Base-by-base conservation (phyloP, 2,888 invertebrate species). In the Drosophila meridionalis region DNA sequence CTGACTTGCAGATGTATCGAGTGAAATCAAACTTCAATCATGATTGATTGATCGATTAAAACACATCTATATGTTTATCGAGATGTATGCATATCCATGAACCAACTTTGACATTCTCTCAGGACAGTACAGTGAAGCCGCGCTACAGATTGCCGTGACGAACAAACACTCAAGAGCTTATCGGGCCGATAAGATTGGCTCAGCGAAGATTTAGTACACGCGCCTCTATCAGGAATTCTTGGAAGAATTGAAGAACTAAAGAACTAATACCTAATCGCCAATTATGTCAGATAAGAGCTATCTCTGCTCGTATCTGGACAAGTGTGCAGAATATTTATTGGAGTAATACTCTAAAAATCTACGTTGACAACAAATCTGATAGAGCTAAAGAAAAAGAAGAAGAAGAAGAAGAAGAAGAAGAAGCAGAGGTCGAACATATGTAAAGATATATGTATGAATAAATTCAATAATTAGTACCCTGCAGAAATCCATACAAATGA, bases 101-200 rank as follows among this genome's bases (percentile, higher is more conserved):
- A 50, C 28, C 50, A 60, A 45, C 34, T 55, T 63, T 43, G 55
- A 64, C 59, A 52, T 34, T 57, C 8, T n/a, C 32, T 50, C 20
- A 26, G 0, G 1, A 12, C 38, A 28, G 62, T 58, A 61, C 60
- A 69, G 61, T 50, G n/a, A 48, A 64, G 26, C 1, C 45, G 6
- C 30, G 36, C 20, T 47, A 9, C 43, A 43, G 43, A 43, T 43
- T 43, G 20, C 11, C 26, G 28, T n/a, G 30, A 32, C 14, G n/a
- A 40, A 11, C n/a, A 11, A 12, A 47, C 57, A 45, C 56, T 71
- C 30, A n/a, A 52, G 6, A 20, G 20, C 43, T 70, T 71, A 72
- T 72, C 63, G 42, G 14, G 3, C 9, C 28, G 76, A 78, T 80
- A 76, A 78, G 80, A 79, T 76, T 74, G 50, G 26, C 28, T 47